phyloP scores from a whole-genome alignment of 2,797 vertebrate genomes.

The Pogonophryne albipinna region DNA sequence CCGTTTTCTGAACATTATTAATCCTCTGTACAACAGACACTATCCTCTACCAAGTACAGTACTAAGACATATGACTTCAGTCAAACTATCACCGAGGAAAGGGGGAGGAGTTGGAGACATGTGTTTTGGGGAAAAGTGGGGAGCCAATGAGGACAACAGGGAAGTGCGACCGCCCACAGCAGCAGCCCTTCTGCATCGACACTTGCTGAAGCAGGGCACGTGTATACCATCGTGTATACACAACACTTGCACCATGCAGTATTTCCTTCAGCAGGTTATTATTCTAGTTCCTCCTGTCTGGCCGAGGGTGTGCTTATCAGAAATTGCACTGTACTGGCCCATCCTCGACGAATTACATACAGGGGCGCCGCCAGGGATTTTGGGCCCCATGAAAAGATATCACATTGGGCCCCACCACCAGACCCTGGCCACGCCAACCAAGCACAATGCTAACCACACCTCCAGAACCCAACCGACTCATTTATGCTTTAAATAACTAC shows the following conservation, averaged over 20 bases:
- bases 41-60: conserved; percentile 2
- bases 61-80: conserved; percentile 40
- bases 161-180: conserved; percentile 27
- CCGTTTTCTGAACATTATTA: background rate
- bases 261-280: conserved; percentile 9
- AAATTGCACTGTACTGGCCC: background rate
- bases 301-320: conserved; percentile 5
- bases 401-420: no score
- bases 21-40: no score
- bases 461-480: no score
- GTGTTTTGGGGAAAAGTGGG: conserved; percentile 62
- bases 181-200: conserved; percentile 45
- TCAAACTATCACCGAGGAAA: conserved; percentile 45
- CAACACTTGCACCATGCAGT: background rate
- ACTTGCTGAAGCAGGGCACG: background rate
- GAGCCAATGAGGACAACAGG: conserved; percentile 39
- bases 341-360: background rate
- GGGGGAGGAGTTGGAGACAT: conserved; percentile 66
- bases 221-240: background rate
- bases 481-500: no score
- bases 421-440: no score
- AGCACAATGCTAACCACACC: no score
- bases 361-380: no score
- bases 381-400: no score
- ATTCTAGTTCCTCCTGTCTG: background rate